Percentiles rank a stretch among this genome's conserved stretches.
These are phyloP conservation scores for Rugalucina vietnamica DNA, from an alignment of 2,888 invertebrate species.

Conservation along the genomic window DNA sequence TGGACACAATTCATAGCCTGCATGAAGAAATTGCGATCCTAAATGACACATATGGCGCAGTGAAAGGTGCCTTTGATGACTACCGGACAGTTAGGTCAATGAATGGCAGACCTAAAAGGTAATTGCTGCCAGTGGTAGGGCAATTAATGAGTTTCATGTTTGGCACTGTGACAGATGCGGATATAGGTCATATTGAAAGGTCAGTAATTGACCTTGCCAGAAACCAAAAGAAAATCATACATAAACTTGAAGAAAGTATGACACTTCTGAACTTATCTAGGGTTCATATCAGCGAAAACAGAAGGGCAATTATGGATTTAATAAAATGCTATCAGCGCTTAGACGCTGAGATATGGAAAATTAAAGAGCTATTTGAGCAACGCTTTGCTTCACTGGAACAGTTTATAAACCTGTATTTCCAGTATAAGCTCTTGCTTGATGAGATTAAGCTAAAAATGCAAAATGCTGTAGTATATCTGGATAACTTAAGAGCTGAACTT, in stretches of 20 bases:
- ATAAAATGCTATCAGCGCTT: background rate
- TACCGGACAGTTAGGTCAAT: background rate
- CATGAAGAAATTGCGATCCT: background rate
- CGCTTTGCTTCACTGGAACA: slow-evolving; percentile 9
- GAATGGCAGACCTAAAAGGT: background rate
- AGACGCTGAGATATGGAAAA: background rate
- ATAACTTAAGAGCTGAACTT: slow-evolving; percentile 14
- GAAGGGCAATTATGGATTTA: slow-evolving; percentile 19
- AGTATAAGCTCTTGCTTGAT: slow-evolving; percentile 10
- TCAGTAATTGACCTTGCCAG: background rate
- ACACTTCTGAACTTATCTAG: slow-evolving; percentile 30
- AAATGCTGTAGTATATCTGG: background rate
- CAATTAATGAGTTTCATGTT: slow-evolving; percentile 28
- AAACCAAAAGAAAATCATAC: slow-evolving; percentile 36
- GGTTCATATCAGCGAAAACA: slow-evolving; percentile 20
- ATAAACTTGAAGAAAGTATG: slow-evolving; percentile 19
- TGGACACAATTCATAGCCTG: slow-evolving; percentile 6
- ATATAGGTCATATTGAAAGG: slow-evolving; percentile 24
- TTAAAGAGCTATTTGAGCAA: background rate
- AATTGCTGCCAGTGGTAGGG: slow-evolving; percentile 33
- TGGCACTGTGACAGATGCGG: slow-evolving; percentile 35
- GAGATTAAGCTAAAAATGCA: slow-evolving; percentile 2
- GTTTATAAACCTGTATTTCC: slow-evolving; percentile 22
- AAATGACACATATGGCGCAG: background rate
- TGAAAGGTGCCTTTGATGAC: slow-evolving; percentile 9